Percentiles rank a stretch among this genome's conserved stretches.
These are phyloP conservation scores for Microcebus jonahi DNA, from an alignment of 2,113 vertebrate genomes.

Conservation along the genomic window DNA sequence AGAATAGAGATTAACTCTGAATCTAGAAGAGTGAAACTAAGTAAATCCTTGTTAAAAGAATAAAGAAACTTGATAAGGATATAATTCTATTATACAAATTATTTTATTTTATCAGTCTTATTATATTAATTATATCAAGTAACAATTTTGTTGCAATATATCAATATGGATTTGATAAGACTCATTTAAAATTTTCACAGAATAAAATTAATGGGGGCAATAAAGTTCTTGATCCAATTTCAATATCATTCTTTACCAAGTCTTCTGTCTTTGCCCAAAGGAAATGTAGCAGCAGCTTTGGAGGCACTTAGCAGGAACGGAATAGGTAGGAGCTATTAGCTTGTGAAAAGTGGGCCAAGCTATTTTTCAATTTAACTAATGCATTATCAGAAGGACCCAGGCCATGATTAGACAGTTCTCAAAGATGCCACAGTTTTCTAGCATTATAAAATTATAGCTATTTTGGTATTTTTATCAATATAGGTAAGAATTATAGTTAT, in stretches of 20 bases:
- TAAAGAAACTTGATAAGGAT: background rate
- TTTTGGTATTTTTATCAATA: slow-evolving; percentile 51
- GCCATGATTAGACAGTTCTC: background rate
- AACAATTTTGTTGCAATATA: background rate
- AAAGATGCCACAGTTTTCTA: background rate
- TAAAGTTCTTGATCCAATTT: background rate
- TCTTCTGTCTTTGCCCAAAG: background rate
- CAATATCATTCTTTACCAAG: background rate
- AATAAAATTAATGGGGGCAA: background rate
- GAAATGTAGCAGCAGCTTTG: background rate
- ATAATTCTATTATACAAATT: background rate
- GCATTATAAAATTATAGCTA: slow-evolving; percentile 45
- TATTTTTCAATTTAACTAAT: background rate
- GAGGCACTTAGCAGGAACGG: background rate
- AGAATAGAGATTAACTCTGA: background rate
- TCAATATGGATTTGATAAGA: background rate
- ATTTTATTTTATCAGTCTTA: background rate
- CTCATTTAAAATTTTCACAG: background rate
- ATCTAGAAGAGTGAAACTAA: background rate
- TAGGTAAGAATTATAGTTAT: slow-evolving; percentile 61
- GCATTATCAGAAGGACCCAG: background rate
- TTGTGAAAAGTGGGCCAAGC: background rate
- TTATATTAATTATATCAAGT: background rate
- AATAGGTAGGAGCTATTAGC: background rate
- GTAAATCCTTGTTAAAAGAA: background rate